These are phyloP conservation scores for Columba guinea DNA, from an alignment of 2,797 vertebrate genomes.

Conservation along the genomic window DNA sequence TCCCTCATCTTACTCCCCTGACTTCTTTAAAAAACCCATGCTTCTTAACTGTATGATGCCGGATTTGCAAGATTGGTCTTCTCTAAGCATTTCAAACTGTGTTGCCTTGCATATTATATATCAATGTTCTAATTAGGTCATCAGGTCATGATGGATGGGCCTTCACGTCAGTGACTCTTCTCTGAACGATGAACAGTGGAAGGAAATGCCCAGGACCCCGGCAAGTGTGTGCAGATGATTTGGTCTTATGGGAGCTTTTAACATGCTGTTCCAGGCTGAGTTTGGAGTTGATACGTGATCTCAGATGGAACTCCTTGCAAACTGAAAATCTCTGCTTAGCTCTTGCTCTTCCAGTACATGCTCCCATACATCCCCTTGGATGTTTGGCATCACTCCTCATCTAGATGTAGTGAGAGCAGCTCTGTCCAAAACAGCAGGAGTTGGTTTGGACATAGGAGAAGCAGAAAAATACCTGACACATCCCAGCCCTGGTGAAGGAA, in stretches of 20 bases:
- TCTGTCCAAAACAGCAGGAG: background rate
- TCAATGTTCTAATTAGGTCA: background rate
- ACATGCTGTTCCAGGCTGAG: background rate
- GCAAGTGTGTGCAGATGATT: background rate
- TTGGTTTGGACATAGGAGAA: background rate
- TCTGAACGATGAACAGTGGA: background rate
- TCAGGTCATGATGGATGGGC: background rate
- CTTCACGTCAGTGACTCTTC: background rate
- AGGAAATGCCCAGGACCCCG: background rate
- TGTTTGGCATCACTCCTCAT: background rate
- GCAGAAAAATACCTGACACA: background rate
- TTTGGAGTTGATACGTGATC: background rate
- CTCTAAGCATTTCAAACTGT: background rate
- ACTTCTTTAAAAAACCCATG: background rate
- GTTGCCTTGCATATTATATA: slow-evolving; percentile 12
- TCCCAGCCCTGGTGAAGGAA: background rate
- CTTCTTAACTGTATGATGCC: background rate
- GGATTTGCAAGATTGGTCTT: background rate
- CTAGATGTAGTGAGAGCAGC: background rate
- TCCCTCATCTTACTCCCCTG: background rate
- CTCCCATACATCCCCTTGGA: background rate
- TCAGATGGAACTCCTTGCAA: background rate
- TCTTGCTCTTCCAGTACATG: background rate
- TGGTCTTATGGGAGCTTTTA: background rate
- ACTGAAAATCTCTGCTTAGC: background rate